These are phyloP conservation scores for Phragmatobia fuliginosa DNA, from an alignment of 2,888 invertebrate species.

Conservation along the genomic window DNA sequence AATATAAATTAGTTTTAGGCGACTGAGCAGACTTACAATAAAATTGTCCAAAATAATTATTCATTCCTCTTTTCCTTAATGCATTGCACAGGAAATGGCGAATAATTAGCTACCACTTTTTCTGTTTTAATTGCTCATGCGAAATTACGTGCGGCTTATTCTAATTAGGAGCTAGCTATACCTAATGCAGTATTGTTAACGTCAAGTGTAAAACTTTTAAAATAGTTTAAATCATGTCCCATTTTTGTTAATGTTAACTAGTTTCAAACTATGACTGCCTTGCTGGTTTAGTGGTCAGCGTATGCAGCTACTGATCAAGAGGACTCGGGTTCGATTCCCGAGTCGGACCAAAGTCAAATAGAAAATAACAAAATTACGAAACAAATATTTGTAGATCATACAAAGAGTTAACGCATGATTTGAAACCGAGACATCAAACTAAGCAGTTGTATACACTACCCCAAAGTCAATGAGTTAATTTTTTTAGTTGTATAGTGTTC, in stretches of 20 bases:
- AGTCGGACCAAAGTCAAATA: too few relatives aligned
- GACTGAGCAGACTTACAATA: conserved; percentile 54
- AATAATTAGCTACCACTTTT: conserved; percentile 50
- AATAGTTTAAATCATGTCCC: neutral
- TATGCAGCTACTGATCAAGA: too few relatives aligned
- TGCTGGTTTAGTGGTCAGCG: too few relatives aligned
- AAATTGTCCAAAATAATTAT: conserved; percentile 48
- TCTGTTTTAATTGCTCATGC: conserved; percentile 44
- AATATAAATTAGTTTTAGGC: conserved; percentile 50
- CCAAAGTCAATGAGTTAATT: too few relatives aligned
- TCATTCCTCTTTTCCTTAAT: conserved; percentile 51
- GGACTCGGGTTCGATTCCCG: too few relatives aligned
- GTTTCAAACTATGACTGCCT: too few relatives aligned
- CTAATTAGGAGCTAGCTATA: conserved; percentile 38
- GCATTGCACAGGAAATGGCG: conserved; percentile 44
- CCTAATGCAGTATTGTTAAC: neutral
- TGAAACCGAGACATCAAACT: too few relatives aligned
- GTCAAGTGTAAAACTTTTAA: neutral
- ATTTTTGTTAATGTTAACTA: too few relatives aligned
- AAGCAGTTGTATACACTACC: too few relatives aligned
- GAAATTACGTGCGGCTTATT: conserved; percentile 46
- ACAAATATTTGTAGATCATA: too few relatives aligned
- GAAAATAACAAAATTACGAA: too few relatives aligned
- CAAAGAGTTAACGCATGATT: too few relatives aligned
- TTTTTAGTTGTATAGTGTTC: neutral